Percentiles rank a stretch among this genome's conserved stretches.
These are phyloP conservation scores for Ceratina calcarata DNA, from an alignment of 1,140 invertebrate species.

Conservation along the genomic window DNA sequence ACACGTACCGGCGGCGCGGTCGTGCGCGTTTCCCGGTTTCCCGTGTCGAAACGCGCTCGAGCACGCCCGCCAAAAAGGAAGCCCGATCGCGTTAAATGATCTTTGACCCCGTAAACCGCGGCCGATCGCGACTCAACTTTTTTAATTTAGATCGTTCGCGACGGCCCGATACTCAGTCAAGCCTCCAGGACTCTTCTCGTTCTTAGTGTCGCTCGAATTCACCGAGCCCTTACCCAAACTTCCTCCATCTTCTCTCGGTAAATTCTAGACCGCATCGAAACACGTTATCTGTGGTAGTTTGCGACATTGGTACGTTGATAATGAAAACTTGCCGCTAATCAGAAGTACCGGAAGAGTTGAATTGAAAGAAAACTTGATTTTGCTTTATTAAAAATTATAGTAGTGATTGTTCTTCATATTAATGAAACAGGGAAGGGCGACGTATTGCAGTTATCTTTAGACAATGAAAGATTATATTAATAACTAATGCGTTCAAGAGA, in stretches of 20 bases:
- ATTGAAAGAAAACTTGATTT: too few relatives aligned
- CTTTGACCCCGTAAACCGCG: constrained; percentile 25
- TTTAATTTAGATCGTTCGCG: constrained; percentile 6
- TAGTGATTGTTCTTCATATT: too few relatives aligned
- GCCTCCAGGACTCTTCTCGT: neutral
- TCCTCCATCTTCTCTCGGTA: neutral
- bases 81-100: constrained; percentile 32
- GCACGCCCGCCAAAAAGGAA: neutral
- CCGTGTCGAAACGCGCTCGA: constrained; percentile 8
- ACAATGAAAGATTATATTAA: too few relatives aligned
- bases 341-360: neutral
- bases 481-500: too few relatives aligned
- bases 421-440: too few relatives aligned
- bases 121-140: constrained; percentile 14
- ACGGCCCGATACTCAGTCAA: constrained; percentile 26
- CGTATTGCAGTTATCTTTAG: too few relatives aligned
- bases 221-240: neutral
- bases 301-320: too few relatives aligned
- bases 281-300: constrained; percentile 11
- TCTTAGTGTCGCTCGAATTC: neutral
- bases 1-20: neutral
- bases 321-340: neutral
- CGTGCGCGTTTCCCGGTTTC: neutral
- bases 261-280: constrained; percentile 3
- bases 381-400: too few relatives aligned